These are phyloP conservation scores for Cantharis lateralis DNA, from an alignment of 2,888 invertebrate species.

Conservation along the genomic window DNA sequence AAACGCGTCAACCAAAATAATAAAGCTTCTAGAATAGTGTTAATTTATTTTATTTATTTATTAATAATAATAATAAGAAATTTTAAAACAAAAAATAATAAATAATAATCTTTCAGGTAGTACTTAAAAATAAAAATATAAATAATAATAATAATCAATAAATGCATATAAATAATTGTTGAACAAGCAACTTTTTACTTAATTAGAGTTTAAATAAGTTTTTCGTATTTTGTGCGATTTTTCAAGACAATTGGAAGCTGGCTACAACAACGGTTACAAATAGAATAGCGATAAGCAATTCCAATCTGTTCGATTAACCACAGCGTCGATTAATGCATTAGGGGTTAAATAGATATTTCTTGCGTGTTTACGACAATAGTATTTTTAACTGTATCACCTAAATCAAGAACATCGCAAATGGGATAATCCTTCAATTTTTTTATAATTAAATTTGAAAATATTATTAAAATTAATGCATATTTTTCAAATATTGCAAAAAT, in stretches of 20 bases:
- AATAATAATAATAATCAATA: background rate
- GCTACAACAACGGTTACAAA: slow-evolving; percentile 2
- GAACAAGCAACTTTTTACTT: background rate
- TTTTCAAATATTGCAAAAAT: too few species aligned
- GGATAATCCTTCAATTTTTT: background rate
- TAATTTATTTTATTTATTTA: too few species aligned
- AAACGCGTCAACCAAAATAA: too few species aligned
- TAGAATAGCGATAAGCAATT: slow-evolving; percentile 20
- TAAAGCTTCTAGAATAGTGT: too few species aligned
- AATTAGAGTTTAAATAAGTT: background rate
- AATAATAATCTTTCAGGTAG: background rate
- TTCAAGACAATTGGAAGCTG: background rate
- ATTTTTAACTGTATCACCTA: slow-evolving; percentile 16
- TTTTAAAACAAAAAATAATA: background rate
- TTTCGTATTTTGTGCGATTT: background rate
- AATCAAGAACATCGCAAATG: background rate
- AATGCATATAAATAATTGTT: background rate
- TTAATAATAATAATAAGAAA: too few species aligned
- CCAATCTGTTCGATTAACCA: slow-evolving; percentile 19
- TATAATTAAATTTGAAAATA: background rate
- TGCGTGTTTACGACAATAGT: slow-evolving; percentile 17
- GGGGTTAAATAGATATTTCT: slow-evolving; percentile 13
- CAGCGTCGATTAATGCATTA: slow-evolving; percentile 20
- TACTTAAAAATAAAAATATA: background rate
- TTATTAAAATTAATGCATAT: too few species aligned